Base-by-base conservation (phyloP, 2,888 invertebrate genomes). In the Cerastis leucographa region DNA sequence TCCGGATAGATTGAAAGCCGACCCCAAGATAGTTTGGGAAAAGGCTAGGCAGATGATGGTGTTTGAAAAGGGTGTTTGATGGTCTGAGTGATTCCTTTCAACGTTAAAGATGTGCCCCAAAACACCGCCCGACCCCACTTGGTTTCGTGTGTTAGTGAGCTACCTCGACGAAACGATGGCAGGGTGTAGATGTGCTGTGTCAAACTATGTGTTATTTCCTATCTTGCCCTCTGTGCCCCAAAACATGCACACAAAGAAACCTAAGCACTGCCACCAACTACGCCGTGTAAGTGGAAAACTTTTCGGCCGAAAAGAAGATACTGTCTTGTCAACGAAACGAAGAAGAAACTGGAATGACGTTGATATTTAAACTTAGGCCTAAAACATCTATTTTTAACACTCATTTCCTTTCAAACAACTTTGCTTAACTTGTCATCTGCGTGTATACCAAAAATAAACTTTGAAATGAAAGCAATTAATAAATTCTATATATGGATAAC, bases 401-500 rank as follows among this genome's bases (percentile, higher is more conserved):
- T 42, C 4, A 56, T 78, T 49, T 70, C 56, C 35, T 71, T 42
- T 51, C 11, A 62, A 51, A 51, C 9, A 12, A 44, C n/a, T 44
- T 76, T 35, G n/a, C 14, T 54, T 12, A 35, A 29, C 11, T 11
- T 64, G 46, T 42, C 17, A 22, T 22, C 35, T 71, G 17, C 44
- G 22, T 22, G 73, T 54, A n/a, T n/a, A 29, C 11, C 11, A 54
- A 46, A 61, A 82, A 61, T 61, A 40, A 40, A 78, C n/a, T 54
- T 46, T 6, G 29, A 12, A 62, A 66, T 46, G 22, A 54, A 76
- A 46, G 9, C 54, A 25, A 66, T 82, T 66, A 66, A 56, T 17
- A 66, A 44, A 81, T 25, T 29, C 42, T 74, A 66, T 82, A 54
- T 54, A 61, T 19, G 35, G 19, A 19, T 11, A 65, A 66, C 44